A percentile compares a stretch with the other conserved stretches of the same genome.
Conservation (phyloP, 2,888 invertebrate genomes). For the Xestoiulus laeticollis region DNA sequence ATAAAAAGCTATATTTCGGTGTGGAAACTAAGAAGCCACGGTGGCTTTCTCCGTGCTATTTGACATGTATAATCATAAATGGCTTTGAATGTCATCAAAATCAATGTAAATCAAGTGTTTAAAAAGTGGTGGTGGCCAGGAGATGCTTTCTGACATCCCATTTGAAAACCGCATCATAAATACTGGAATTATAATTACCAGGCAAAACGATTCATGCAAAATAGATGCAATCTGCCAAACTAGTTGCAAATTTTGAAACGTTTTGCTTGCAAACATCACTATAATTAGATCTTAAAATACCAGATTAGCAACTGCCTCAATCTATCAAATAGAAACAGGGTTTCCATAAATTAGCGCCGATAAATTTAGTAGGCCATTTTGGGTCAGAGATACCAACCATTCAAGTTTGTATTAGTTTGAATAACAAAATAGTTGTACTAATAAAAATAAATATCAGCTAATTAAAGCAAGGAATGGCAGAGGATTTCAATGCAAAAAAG, state of each 20-base stretch:
- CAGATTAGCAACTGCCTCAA: not conserved
- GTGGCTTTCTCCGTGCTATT: not conserved
- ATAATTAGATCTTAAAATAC: slow-evolving; percentile 5
- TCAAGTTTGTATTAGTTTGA: not conserved
- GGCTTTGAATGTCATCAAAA: not conserved
- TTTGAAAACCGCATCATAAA: not conserved
- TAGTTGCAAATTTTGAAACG: not conserved
- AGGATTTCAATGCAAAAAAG: not conserved
- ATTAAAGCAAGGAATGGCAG: not conserved
- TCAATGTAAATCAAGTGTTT: not conserved
- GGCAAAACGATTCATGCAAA: not conserved
- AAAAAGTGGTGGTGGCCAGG: not conserved
- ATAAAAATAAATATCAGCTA: not conserved
- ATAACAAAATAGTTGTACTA: not conserved
- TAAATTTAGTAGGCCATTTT: not conserved
- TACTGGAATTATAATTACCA: not conserved
- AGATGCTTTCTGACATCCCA: not conserved
- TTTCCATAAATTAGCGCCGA: not conserved
- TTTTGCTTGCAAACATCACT: not conserved
- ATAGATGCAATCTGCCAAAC: not conserved
- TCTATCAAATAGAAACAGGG: not conserved
- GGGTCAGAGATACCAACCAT: not conserved
- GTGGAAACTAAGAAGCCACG: no score
- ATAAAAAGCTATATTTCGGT: not conserved
- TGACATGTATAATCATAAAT: not conserved